These are phyloP conservation scores for Tetragnatha montana DNA, from an alignment of 2,888 invertebrate species.

Conservation along the genomic window DNA sequence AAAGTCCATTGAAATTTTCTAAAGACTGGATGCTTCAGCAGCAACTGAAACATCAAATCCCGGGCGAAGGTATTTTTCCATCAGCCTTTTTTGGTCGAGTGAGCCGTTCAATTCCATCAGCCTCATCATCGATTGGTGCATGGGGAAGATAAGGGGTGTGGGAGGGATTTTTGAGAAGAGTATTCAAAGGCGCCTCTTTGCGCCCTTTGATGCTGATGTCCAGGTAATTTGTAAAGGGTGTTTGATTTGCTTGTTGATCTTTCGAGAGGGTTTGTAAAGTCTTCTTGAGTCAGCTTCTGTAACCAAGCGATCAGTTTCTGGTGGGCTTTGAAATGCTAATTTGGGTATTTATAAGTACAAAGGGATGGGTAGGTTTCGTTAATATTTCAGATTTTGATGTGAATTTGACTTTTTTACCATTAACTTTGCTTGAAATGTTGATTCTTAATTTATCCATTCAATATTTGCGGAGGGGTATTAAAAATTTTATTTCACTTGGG, in stretches of 20 bases:
- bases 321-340: too few relatives aligned
- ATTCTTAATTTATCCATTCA: too few relatives aligned
- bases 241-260: neutral
- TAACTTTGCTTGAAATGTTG: too few relatives aligned
- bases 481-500: too few relatives aligned
- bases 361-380: too few relatives aligned
- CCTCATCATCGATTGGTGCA: neutral
- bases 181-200: neutral
- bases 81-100: slow-evolving; percentile 21
- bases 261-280: too few relatives aligned
- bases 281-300: too few relatives aligned
- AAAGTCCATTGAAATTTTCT: slow-evolving; percentile 1
- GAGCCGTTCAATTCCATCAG: slow-evolving; percentile 34
- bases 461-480: too few relatives aligned
- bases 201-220: neutral
- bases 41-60: slow-evolving; percentile 39
- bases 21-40: slow-evolving; percentile 5
- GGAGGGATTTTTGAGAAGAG: neutral
- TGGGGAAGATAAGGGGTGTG: neutral
- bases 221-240: neutral
- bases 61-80: slow-evolving; percentile 22
- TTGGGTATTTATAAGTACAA: too few relatives aligned
- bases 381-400: too few relatives aligned
- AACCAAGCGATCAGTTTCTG: too few relatives aligned
- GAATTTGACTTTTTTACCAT: too few relatives aligned